Conservation (phyloP, 2,797 vertebrate genomes). For the Sciurus vulgaris region DNA sequence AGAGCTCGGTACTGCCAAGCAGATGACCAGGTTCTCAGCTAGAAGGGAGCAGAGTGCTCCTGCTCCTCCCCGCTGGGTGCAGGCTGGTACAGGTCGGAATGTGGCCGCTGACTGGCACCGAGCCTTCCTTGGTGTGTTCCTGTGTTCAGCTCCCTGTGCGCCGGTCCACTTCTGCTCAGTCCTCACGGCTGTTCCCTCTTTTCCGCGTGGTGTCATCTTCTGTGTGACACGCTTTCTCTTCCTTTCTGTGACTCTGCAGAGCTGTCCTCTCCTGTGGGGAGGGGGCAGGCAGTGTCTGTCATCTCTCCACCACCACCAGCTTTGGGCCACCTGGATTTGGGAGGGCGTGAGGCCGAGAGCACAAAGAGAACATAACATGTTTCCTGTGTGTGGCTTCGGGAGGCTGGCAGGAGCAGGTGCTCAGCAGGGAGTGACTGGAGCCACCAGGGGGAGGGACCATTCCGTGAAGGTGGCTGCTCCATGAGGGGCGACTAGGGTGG, state of each 20-base stretch:
- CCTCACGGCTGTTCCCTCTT: neutral
- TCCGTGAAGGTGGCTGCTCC: neutral
- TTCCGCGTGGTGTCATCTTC: neutral
- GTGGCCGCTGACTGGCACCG: neutral
- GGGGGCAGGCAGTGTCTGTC: neutral
- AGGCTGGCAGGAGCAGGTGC: neutral
- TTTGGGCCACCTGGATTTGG: neutral
- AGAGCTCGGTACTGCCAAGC: neutral
- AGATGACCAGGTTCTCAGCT: neutral
- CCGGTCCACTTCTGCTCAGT: neutral
- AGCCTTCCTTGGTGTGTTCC: neutral
- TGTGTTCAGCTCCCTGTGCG: neutral
- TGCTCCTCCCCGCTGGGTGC: neutral
- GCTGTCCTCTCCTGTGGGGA: neutral
- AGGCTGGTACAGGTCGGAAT: neutral
- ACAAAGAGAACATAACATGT: neutral
- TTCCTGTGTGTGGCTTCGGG: neutral
- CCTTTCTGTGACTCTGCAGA: neutral
- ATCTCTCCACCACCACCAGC: neutral
- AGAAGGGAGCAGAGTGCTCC: neutral
- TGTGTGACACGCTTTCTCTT: neutral
- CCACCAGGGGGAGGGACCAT: fast-evolving
- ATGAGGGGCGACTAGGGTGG: neutral
- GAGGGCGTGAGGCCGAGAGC: neutral
- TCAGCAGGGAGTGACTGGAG: neutral